These are phyloP conservation scores for Drosophila athabasca DNA, from an alignment of 1,140 invertebrate species.

Conservation along the genomic window DNA sequence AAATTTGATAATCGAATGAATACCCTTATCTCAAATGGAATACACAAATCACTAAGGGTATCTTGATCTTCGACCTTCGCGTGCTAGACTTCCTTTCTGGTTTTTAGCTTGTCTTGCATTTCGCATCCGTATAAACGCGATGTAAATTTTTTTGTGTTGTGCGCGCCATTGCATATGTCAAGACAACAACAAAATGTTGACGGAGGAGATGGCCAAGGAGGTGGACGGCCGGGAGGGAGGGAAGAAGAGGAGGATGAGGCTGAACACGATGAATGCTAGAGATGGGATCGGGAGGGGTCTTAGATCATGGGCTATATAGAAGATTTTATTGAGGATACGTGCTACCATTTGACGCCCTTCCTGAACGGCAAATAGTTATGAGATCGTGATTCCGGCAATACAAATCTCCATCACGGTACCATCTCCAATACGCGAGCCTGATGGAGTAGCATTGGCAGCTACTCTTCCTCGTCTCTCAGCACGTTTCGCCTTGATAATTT, in stretches of 20 bases:
- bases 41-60: not conserved
- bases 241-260: not conserved
- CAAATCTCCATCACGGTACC: constrained; percentile 1
- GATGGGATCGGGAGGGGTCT: constrained; percentile 8
- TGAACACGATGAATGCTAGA: not conserved
- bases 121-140: constrained; percentile 80
- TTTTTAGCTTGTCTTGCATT: constrained; percentile 56
- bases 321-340: not conserved
- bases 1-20: no score
- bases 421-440: constrained; percentile 21
- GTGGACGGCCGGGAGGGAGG: no score
- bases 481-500: constrained; percentile 79
- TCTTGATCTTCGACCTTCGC: no score
- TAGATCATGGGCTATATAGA: not conserved
- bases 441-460: constrained; percentile 43
- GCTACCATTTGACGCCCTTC: no score
- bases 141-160: constrained; percentile 79
- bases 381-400: no score
- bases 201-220: constrained; percentile 13
- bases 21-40: no score
- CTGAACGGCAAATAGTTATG: no score
- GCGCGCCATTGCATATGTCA: constrained; percentile 79
- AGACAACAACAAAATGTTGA: constrained; percentile 61
- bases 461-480: constrained; percentile 49
- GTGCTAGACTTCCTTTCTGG: no score